A percentile compares a stretch with the other conserved stretches of the same genome.
Evolutionary conservation across 1,140 invertebrate species (phyloP).

Genomic region (Heliconius congener): DNA sequence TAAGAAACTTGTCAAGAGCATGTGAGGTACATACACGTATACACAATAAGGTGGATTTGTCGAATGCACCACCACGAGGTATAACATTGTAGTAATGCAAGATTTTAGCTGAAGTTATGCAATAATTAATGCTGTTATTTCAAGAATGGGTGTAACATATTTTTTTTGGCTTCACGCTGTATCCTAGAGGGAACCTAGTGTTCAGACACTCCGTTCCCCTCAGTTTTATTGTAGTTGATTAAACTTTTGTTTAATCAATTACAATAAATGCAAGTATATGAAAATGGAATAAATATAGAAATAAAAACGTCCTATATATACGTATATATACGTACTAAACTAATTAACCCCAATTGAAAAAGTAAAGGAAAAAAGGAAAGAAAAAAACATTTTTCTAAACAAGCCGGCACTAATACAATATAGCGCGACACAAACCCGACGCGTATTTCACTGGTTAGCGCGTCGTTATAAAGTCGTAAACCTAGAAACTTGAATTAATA

Average conservation of each 20-base stretch:
- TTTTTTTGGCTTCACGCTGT: no score
- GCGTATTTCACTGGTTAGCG: constrained; percentile 70
- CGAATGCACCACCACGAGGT: constrained; percentile 14
- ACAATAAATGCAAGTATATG: no score
- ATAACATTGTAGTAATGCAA: constrained; percentile 16
- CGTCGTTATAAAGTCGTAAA: constrained; percentile 78
- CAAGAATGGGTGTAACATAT: no score
- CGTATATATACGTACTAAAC: neutral
- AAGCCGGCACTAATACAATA: constrained; percentile 48
- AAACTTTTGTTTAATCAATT: no score
- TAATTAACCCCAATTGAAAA: neutral
- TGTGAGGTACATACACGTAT: constrained; percentile 20
- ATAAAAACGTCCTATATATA: neutral
- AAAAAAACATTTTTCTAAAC: constrained; percentile 26
- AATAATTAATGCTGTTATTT: neutral
- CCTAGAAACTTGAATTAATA: constrained; percentile 67
- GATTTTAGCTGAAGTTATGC: constrained; percentile 5
- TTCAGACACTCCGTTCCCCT: no score
- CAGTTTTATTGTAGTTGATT: no score
- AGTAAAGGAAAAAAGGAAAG: neutral
- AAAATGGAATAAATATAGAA: neutral
- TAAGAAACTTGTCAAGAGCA: constrained; percentile 16
- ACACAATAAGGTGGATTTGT: constrained; percentile 27
- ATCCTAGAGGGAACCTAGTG: no score
- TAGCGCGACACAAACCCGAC: constrained; percentile 47